Evolutionary conservation across 2,113 vertebrate genomes (phyloP), one percentile per base, ranked within the genome.

Genomic region (Psettodes erumei): DNA sequence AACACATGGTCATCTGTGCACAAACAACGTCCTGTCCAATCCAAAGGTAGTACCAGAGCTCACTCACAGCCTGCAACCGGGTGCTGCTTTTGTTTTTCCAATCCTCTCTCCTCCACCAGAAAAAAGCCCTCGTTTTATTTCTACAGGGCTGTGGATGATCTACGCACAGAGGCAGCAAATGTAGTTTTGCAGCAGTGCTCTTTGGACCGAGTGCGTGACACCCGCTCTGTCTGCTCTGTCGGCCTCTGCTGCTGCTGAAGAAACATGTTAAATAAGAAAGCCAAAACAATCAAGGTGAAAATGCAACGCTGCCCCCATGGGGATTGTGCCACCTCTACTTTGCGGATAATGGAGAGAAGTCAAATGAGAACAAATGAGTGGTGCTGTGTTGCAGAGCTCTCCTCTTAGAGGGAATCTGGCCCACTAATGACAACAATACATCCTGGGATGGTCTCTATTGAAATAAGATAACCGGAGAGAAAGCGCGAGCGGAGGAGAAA

Each of bases 201-300:
- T 51, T 71, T 28, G 0, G 30, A 63, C 71, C 28, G 80, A 68
- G 51, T 12, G 47, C 61, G 63, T 53, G 63, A 71, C 59, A 62
- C 55, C 30, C 23, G 74, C 73, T 77, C 35, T 40, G 32, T 67
- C 55, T 33, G 54, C 58, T 65, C 54, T 76, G 82, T n/a, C n/a
- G n/a, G n/a, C 75, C 71, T 69, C 40, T 60, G 45, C 73, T 47
- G 53, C 54, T 48, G 33, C 68, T 38, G 56, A 42, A 71, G 63
- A 79, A 88, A 88, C 79, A 65, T 66, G 68, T 83, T 87, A 86
- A 91, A 86, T 89, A 85, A 85, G 76, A 75, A 76, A 86, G 82
- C 71, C 71, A 89, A 84, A 90, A 80, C 86, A 90, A 89, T 89
- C 79, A 81, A 87, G 87, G 84, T 85, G 79, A 87, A 91, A 91